Evolutionary conservation across 2,113 vertebrate genomes (phyloP).

Genomic region (Papio anubis): DNA sequence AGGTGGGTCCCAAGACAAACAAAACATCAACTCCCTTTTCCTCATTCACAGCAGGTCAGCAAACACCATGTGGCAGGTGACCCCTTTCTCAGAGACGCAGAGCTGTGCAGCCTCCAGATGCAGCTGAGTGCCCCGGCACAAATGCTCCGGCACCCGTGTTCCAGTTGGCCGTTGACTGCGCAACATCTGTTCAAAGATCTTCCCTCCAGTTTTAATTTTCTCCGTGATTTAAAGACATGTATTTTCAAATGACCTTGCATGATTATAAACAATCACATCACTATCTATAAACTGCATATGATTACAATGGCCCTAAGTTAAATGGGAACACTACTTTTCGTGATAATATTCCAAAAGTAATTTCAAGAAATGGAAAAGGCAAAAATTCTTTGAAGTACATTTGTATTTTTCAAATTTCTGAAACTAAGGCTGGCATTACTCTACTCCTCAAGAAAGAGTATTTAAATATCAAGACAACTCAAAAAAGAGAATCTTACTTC

Average conservation of each 20-base stretch:
- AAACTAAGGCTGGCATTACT: background rate
- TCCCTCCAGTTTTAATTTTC: background rate
- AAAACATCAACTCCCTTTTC: background rate
- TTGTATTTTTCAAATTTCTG: background rate
- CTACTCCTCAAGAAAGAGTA: background rate
- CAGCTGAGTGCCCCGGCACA: background rate
- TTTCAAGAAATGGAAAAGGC: background rate
- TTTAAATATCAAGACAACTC: background rate
- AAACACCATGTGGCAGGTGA: too few relatives aligned
- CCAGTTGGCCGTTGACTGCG: fast-evolving
- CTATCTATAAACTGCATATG: background rate
- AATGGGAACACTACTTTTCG: background rate
- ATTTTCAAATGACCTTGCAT: background rate
- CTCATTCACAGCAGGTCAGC: too few relatives aligned
- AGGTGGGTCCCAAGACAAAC: background rate
- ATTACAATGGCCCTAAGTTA: background rate
- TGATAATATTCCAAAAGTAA: too few relatives aligned
- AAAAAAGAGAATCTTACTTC: background rate
- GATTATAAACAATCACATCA: too few relatives aligned
- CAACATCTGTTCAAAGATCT: too few relatives aligned
- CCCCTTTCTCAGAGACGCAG: background rate
- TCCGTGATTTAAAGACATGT: background rate
- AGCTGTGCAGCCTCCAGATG: background rate
- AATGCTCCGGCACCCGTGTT: background rate
- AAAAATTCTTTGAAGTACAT: background rate